Base-by-base conservation (phyloP, 2,113 vertebrate genomes). In the Macroglossus sobrinus region DNA sequence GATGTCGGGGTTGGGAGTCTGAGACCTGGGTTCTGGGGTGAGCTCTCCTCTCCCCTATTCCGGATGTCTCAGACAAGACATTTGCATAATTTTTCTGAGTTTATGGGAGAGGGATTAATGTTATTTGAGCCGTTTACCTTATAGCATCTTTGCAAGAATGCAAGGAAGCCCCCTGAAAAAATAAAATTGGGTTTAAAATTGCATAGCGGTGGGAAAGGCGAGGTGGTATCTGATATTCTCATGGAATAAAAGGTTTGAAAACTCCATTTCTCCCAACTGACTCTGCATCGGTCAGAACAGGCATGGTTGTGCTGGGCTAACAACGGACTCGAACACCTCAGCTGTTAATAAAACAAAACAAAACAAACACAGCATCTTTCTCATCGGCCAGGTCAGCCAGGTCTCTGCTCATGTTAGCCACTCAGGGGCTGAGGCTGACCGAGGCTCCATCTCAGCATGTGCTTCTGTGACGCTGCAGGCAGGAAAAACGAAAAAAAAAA, bases 251-350 rank as follows among this genome's bases (percentile, higher is more conserved):
- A 38, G 45, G 13, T 28, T 92, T 38, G 74, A 30, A 87, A 35
- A 11, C 6, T 55, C 7, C 50, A 40, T 50, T 91, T 61, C 7
- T 3, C 3, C 71, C 0, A 4, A 40, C n/a, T n/a, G n/a, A n/a
- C n/a, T n/a, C 68, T 35, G 33, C 3, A 13, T 28, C 59, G 16
- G 7, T 55, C 45, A 80, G 45, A 69, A 28, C 28, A 28, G 64
- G 53, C 15, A 1, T n/a, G 4, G 16, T 9, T 16, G 14, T 18
- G 28, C 45, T 12, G 55, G 68, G 35, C 55, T 75, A 82, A 18
- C 33, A 28, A 55, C 22, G 14, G 13, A 15, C 30, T 16, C 35
- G 28, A 13, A 45, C 9, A 30, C 55, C n/a, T 16, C 75, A 10
- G 28, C 9, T 4, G 8, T 14, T n/a, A 7, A n/a, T 21, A 61